Base-by-base conservation (phyloP, 2,888 invertebrate species). In the Acronicta leporina region DNA sequence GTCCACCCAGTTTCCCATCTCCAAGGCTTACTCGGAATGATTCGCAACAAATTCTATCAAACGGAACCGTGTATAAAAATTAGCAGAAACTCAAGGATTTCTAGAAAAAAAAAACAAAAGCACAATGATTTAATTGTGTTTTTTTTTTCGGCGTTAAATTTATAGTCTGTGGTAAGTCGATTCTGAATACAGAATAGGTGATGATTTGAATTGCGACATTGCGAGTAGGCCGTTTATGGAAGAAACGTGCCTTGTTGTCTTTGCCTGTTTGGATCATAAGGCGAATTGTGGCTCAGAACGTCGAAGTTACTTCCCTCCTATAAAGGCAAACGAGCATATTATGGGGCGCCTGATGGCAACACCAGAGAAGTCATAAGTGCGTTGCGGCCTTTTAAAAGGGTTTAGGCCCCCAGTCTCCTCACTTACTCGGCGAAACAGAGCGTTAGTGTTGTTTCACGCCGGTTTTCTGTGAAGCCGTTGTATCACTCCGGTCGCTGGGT, bases 11-110 rank as follows among this genome's bases (percentile, higher is more conserved):
- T 84, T 82, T 80, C 79, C 84, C 87, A 89, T 89, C 88, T 87
- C 73, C 73, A 68, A 68, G 76, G 69, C 65, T 76, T 90, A 88
- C 87, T 80, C 82, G 84, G 87, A 88, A 88, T 82, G 79, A 77
- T 82, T 85, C 80, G 81, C 69, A 81, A 78, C 79, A 77, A 81
- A 84, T 89, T 90, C 86, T 84, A 71, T 88, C 89, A 88, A 92
- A 82, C 85, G 83, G 87, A 86, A 87, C 86, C 25, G 81, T 68
- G 71, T 68, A 73, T 82, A 80, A 80, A 87, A 91, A 88, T 92
- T 87, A 86, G 85, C 79, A 77, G 85, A 83, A 84, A 69, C 82
- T 87, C 92, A 90, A 91, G 91, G 90, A 80, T 83, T 88, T 87
- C 87, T 83, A 56, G 81, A 80, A 38, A 38, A 20, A 38, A 20